A percentile compares a stretch with the other conserved stretches of the same genome.
phyloP scores from a whole-genome alignment of 2,797 vertebrate species.

The Amniataba percoides region DNA sequence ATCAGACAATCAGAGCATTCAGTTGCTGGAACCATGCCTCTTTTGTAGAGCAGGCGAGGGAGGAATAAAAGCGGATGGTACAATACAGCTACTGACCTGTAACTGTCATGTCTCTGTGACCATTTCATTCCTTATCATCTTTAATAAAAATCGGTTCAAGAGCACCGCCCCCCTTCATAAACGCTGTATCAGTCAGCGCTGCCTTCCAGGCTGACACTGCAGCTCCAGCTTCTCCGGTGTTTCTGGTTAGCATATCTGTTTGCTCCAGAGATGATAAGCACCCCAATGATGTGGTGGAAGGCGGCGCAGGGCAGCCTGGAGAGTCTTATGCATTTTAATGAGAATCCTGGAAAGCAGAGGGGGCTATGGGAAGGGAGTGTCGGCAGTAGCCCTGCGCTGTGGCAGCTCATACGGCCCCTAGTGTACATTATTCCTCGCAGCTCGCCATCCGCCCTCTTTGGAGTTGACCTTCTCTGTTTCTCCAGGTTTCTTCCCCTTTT shows the following conservation, averaged over 20 bases:
- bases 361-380: conserved; percentile 5
- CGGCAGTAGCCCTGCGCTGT: conserved; percentile 13
- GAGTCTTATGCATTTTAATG: conserved; percentile 81
- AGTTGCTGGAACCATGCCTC: too few species aligned
- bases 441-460: conserved; percentile 27
- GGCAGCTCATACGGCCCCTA: conserved; percentile 10
- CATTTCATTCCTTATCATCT: conserved; percentile 14
- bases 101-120: conserved; percentile 1
- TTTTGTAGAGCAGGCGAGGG: too few species aligned
- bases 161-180: background rate
- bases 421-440: conserved; percentile 39
- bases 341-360: conserved; percentile 71
- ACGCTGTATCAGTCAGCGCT: conserved; percentile 16
- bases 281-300: conserved; percentile 71
- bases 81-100: conserved; percentile 7
- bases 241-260: conserved; percentile 76
- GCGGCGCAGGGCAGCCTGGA: conserved; percentile 55
- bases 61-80: too few species aligned
- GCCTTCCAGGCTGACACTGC: conserved; percentile 34
- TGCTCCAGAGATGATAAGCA: conserved; percentile 80
- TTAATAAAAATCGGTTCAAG: background rate
- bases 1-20: conserved; percentile 9
- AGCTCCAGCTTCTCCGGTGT: conserved; percentile 44
- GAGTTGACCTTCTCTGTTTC: conserved; percentile 45
- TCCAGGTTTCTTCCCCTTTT: conserved; percentile 42